Evolutionary conservation across 2,888 invertebrate species (phyloP).

Genomic region (Trachelus iudaicus): DNA sequence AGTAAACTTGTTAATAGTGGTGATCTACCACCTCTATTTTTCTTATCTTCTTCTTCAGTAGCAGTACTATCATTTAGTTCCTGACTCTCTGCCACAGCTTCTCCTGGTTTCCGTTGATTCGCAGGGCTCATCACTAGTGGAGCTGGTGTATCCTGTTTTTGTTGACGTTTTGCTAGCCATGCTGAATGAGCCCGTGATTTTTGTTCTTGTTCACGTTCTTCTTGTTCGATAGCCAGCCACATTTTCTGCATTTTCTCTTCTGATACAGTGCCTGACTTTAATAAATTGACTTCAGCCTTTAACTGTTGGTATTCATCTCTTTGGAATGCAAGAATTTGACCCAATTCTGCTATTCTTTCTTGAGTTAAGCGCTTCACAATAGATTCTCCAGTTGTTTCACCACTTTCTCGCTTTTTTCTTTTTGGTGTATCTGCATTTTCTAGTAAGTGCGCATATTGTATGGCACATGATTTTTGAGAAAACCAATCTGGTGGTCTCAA

Average conservation of each 20-base stretch:
- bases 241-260: conserved; percentile 82
- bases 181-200: conserved; percentile 70
- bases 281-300: conserved; percentile 72
- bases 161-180: conserved; percentile 57
- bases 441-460: conserved; percentile 85
- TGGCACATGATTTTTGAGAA: conserved; percentile 89
- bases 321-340: conserved; percentile 76
- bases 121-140: conserved; percentile 23
- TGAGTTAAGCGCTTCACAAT: conserved; percentile 81
- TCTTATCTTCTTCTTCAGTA: conserved; percentile 59
- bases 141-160: conserved; percentile 48
- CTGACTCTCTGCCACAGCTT: conserved; percentile 30
- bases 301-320: conserved; percentile 79
- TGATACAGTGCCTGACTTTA: conserved; percentile 71
- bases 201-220: conserved; percentile 76
- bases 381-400: conserved; percentile 81
- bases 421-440: conserved; percentile 88
- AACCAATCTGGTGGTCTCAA: conserved; percentile 85
- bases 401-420: conserved; percentile 80
- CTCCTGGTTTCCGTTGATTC: conserved; percentile 42
- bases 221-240: conserved; percentile 79
- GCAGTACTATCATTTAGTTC: conserved; percentile 27
- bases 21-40: conserved; percentile 56
- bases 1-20: conserved; percentile 86
- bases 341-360: conserved; percentile 83